A percentile compares a stretch with the other conserved stretches of the same genome.
These are phyloP conservation scores for Prionailurus bengalensis DNA, from an alignment of 2,113 vertebrate genomes.

Conservation along the genomic window DNA sequence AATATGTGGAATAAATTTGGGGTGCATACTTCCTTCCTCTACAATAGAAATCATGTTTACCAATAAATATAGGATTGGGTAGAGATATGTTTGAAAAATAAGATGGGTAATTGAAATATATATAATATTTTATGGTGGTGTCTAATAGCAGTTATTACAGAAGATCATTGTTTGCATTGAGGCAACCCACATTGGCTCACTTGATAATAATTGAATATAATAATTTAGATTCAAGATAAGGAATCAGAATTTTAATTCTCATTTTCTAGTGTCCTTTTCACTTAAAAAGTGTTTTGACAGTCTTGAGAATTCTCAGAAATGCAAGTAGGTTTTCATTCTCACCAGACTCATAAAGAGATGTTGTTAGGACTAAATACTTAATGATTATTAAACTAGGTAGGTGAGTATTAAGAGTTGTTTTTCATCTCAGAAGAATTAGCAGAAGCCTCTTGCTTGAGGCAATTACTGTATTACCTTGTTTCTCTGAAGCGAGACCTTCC, in stretches of 20 bases:
- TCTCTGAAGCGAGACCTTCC: not conserved
- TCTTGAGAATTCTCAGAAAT: not conserved
- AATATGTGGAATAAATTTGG: not conserved
- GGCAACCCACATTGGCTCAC: not conserved
- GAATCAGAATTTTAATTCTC: not conserved
- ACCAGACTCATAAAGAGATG: not conserved
- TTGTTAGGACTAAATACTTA: not conserved
- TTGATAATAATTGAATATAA: not conserved
- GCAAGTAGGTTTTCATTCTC: not conserved
- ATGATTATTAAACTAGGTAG: not conserved
- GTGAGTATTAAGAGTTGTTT: not conserved
- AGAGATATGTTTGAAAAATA: not conserved
- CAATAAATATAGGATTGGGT: not conserved
- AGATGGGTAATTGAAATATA: not conserved
- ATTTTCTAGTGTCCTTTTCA: not conserved
- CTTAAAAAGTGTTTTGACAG: not conserved
- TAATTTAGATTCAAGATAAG: not conserved
- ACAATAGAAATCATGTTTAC: not conserved
- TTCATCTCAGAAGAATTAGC: not conserved
- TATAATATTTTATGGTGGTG: not conserved
- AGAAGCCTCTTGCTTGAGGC: not conserved
- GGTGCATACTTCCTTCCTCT: not conserved
- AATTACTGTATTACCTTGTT: slow-evolving; percentile 20
- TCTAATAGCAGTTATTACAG: not conserved
- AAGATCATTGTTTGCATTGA: not conserved